A percentile compares a stretch with the other conserved stretches of the same genome.
Evolutionary conservation across 2,888 invertebrate species (phyloP).

Genomic region (Andrena minutula): DNA sequence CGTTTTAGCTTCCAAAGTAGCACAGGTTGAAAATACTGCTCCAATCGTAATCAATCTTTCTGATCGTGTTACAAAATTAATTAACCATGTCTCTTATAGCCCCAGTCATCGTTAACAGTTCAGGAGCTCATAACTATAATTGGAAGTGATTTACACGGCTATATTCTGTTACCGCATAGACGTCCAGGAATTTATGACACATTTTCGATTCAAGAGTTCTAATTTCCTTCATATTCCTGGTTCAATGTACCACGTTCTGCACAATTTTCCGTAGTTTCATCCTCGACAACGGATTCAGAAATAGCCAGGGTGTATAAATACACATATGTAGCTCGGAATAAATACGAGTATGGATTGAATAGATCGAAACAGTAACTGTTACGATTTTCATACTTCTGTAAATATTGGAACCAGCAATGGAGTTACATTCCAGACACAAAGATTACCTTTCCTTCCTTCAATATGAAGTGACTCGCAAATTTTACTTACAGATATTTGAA

Average conservation of each 20-base stretch:
- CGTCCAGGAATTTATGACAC: background rate
- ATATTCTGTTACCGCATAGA: background rate
- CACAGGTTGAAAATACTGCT: background rate
- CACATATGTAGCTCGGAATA: too few species aligned
- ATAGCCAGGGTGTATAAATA: too few species aligned
- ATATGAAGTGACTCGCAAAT: background rate
- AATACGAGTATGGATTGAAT: too few species aligned
- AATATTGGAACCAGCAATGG: too few species aligned
- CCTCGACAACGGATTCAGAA: background rate
- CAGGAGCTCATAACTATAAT: too few species aligned
- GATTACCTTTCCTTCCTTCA: background rate
- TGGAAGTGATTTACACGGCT: background rate
- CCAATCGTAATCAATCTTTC: background rate
- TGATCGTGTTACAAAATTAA: background rate
- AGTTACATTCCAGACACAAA: background rate
- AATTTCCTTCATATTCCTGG: background rate
- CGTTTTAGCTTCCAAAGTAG: background rate
- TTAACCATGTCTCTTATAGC: background rate
- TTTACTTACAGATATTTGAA: background rate
- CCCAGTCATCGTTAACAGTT: background rate
- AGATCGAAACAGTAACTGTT: too few species aligned
- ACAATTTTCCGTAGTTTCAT: slow-evolving; percentile 5
- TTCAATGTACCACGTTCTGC: background rate
- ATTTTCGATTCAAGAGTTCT: background rate
- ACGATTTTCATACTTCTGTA: too few species aligned